Percentiles rank a stretch among this genome's conserved stretches.
Conservation (phyloP, 30 jellyfish, hydroid and myxozoan species). For the Cassiopea xamachana region DNA sequence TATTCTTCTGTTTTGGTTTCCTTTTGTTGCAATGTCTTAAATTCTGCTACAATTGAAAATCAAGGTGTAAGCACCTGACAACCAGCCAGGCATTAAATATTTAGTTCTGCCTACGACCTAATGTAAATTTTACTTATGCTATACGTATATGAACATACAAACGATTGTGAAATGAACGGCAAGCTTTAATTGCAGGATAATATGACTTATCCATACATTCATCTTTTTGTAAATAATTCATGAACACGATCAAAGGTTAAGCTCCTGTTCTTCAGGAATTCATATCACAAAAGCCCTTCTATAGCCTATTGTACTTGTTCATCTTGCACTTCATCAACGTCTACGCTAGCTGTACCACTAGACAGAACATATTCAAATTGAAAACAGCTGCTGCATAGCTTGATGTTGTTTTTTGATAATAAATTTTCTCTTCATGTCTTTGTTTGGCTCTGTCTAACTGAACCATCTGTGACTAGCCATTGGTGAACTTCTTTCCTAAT, state of each 20-base stretch:
- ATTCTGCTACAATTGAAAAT: background rate
- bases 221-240: background rate
- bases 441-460: too few relatives aligned
- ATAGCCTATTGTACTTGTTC: background rate
- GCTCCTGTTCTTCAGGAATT: slow-evolving; percentile 11
- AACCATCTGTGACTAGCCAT: too few relatives aligned
- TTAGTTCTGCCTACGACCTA: background rate
- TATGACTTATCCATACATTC: background rate
- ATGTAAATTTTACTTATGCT: background rate
- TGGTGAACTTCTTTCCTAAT: too few relatives aligned
- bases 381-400: too few relatives aligned
- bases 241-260: background rate
- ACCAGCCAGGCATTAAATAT: slow-evolving; percentile 18
- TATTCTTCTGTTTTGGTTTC: background rate
- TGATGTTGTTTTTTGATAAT: too few relatives aligned
- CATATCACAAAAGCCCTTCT: background rate
- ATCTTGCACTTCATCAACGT: background rate
- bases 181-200: background rate
- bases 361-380: too few relatives aligned
- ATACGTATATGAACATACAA: background rate
- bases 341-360: background rate
- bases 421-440: too few relatives aligned
- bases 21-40: background rate
- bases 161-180: slow-evolving; percentile 7
- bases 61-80: slow-evolving; percentile 6